A percentile compares a stretch with the other conserved stretches of the same genome.
phyloP scores from a whole-genome alignment of 1,140 invertebrate species.

The Rhizoglyphus robini region DNA sequence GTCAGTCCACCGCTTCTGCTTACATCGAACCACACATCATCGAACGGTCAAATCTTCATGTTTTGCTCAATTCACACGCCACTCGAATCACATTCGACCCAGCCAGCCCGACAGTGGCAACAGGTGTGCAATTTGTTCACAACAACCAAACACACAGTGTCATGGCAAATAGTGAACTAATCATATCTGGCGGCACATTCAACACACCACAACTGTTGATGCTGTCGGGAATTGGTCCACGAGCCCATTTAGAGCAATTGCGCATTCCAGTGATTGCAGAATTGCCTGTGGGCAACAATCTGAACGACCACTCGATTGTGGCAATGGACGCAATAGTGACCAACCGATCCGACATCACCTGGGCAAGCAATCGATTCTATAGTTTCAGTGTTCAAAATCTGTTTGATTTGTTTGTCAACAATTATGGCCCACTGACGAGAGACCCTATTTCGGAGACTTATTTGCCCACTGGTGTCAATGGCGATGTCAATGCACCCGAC shows the following conservation, averaged over 20 bases:
- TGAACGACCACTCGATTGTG: no score
- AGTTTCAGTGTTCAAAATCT: no score
- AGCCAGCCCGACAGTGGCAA: slow-evolving; percentile 58
- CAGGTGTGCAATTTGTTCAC: slow-evolving; percentile 67
- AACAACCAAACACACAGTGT: slow-evolving; percentile 53
- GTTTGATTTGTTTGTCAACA: no score
- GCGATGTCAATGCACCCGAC: not conserved
- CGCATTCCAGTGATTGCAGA: slow-evolving; percentile 42
- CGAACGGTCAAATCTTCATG: slow-evolving; percentile 60
- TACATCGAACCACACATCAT: slow-evolving; percentile 67
- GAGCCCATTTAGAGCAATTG: slow-evolving; percentile 35
- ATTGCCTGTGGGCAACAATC: slow-evolving; percentile 50
- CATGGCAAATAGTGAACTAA: slow-evolving; percentile 64
- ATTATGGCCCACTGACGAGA: not conserved
- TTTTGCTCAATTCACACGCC: slow-evolving; percentile 67
- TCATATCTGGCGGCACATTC: slow-evolving; percentile 64
- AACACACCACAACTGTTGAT: slow-evolving; percentile 67
- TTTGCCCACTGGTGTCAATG: slow-evolving; percentile 16
- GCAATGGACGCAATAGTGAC: slow-evolving; percentile 14
- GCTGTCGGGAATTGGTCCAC: slow-evolving; percentile 53
- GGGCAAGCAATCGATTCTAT: not conserved
- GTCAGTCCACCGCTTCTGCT: slow-evolving; percentile 81
- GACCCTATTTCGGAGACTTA: not conserved
- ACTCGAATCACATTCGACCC: slow-evolving; percentile 66
- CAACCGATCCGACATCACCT: not conserved